These are phyloP conservation scores for Nerophis ophidion DNA, from an alignment of 2,113 vertebrate genomes.

Conservation along the genomic window DNA sequence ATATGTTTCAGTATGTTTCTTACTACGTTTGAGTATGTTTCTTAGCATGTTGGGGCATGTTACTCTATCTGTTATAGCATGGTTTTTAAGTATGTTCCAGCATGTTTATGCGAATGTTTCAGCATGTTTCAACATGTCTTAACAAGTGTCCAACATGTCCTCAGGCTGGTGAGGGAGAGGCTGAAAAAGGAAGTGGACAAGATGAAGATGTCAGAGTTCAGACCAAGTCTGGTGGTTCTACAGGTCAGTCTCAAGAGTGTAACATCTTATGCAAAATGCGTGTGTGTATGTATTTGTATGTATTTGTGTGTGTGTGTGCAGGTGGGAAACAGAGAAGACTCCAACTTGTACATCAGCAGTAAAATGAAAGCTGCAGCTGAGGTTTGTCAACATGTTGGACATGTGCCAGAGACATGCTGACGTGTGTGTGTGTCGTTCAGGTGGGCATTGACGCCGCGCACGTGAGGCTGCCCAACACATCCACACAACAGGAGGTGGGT, in stretches of 20 bases:
- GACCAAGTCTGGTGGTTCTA: constrained; percentile 3
- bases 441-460: constrained; percentile 89
- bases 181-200: constrained; percentile 6
- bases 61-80: neutral
- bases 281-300: neutral
- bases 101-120: neutral
- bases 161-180: constrained; percentile 3
- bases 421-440: constrained; percentile 59
- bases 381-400: constrained; percentile 60
- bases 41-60: too few species aligned
- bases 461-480: constrained; percentile 80
- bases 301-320: constrained; percentile 39
- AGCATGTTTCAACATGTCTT: neutral
- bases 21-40: neutral
- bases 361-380: constrained; percentile 93
- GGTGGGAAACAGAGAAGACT: constrained; percentile 92
- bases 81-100: neutral
- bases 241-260: neutral
- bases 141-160: neutral
- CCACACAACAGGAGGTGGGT: constrained; percentile 81
- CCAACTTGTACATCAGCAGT: constrained; percentile 93
- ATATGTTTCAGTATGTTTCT: neutral
- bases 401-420: neutral
- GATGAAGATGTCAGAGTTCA: neutral
- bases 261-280: neutral